These are phyloP conservation scores for Papilio machaon DNA, from an alignment of 1,140 invertebrate species.

Conservation along the genomic window DNA sequence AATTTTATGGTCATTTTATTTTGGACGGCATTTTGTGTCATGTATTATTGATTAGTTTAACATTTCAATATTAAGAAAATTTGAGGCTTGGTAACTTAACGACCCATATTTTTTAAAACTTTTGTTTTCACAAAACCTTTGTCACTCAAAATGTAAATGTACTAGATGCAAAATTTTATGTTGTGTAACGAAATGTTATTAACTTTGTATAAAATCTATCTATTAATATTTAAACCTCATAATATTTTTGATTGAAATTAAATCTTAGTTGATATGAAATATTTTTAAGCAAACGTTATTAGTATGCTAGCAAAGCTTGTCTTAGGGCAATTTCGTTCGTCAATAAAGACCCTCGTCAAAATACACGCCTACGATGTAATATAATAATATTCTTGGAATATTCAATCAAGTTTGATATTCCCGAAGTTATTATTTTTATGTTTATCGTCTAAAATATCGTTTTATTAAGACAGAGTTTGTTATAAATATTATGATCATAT, in stretches of 20 bases:
- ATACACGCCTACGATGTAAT: conserved; percentile 11
- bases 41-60: neutral
- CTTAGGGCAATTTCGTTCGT: conserved; percentile 7
- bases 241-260: neutral
- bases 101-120: too few species aligned
- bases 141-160: too few species aligned
- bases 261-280: neutral
- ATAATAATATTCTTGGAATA: conserved; percentile 23
- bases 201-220: too few species aligned
- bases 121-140: too few species aligned
- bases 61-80: too few species aligned
- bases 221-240: too few species aligned
- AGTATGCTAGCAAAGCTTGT: neutral
- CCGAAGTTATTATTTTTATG: conserved; percentile 15
- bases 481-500: neutral
- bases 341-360: conserved; percentile 21
- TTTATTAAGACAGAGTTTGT: neutral
- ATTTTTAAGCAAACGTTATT: neutral
- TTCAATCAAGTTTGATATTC: conserved; percentile 17
- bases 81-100: too few species aligned
- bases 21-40: neutral
- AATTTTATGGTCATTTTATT: neutral
- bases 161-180: neutral
- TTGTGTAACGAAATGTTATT: neutral
- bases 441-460: neutral